Percentiles rank a stretch among this genome's conserved stretches.
phyloP scores from a whole-genome alignment of 1,140 invertebrate species.

The Rhyacophila brunnea region DNA sequence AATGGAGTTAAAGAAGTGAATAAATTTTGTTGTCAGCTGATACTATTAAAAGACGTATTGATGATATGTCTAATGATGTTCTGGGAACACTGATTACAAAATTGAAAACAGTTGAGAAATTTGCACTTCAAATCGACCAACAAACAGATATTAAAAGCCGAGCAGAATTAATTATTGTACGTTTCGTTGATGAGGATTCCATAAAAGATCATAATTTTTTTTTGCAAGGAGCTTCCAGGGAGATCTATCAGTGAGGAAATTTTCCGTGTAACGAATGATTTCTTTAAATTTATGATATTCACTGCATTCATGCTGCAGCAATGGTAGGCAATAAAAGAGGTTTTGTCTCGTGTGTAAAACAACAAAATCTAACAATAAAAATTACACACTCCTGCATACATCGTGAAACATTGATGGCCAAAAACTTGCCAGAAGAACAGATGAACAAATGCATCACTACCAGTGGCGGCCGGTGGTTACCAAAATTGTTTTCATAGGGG shows the following conservation, averaged over 20 bases:
- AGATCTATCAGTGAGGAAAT: conserved; percentile 31
- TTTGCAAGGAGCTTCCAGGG: conserved; percentile 30
- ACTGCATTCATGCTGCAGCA: conserved; percentile 31
- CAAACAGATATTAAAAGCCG: conserved; percentile 32
- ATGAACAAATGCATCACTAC: conserved; percentile 32
- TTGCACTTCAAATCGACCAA: no score
- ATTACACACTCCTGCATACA: conserved; percentile 33
- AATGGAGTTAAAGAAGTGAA: conserved; percentile 34
- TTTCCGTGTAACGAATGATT: conserved; percentile 34
- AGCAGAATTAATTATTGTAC: conserved; percentile 34
- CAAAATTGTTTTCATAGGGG: no score
- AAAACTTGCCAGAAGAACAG: conserved; percentile 27
- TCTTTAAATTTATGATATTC: conserved; percentile 34
- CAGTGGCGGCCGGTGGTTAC: no score
- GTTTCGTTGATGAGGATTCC: conserved; percentile 33
- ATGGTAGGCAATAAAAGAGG: conserved; percentile 28
- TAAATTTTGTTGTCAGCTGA: conserved; percentile 32
- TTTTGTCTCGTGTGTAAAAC: conserved; percentile 34
- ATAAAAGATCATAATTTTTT: conserved; percentile 36
- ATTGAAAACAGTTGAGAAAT: no score
- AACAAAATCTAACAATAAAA: conserved; percentile 31
- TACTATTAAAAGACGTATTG: conserved; percentile 12
- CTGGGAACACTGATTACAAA: conserved; percentile 29
- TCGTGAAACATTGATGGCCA: conserved; percentile 31
- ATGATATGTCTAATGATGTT: conserved; percentile 20